phyloP scores from a whole-genome alignment of 2,113 vertebrate genomes.

The Alexandromys fortis region DNA sequence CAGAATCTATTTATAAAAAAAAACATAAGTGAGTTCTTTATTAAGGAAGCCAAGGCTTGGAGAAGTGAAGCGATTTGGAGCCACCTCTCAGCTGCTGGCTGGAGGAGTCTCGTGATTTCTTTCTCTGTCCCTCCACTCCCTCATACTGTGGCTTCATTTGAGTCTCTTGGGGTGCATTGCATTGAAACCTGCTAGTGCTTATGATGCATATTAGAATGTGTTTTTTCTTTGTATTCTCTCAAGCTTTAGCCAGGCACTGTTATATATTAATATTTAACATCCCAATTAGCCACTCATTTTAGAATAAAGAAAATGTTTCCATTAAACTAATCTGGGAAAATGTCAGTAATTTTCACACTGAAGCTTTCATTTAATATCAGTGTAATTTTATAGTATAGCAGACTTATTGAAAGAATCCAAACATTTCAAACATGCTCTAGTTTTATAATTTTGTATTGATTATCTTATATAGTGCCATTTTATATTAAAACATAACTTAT shows the following conservation, averaged over 20 bases:
- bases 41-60: neutral
- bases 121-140: neutral
- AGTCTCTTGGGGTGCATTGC: neutral
- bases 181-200: neutral
- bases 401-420: neutral
- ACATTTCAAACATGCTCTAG: neutral
- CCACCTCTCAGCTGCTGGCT: neutral
- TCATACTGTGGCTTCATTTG: neutral
- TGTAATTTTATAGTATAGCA: neutral
- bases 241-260: neutral
- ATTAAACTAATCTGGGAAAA: constrained; percentile 12
- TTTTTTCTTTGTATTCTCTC: neutral
- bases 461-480: constrained; percentile 17
- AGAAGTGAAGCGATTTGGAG: constrained; percentile 4
- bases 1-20: neutral
- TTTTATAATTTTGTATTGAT: constrained; percentile 6
- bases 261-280: neutral
- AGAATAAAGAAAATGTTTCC: neutral
- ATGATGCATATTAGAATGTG: neutral
- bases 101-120: neutral
- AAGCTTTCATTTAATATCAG: neutral
- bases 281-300: neutral
- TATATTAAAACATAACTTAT: constrained; percentile 10
- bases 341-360: neutral
- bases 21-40: neutral